These are phyloP conservation scores for Gobio occitaniae DNA, from an alignment of 2,797 vertebrate genomes.

Conservation along the genomic window DNA sequence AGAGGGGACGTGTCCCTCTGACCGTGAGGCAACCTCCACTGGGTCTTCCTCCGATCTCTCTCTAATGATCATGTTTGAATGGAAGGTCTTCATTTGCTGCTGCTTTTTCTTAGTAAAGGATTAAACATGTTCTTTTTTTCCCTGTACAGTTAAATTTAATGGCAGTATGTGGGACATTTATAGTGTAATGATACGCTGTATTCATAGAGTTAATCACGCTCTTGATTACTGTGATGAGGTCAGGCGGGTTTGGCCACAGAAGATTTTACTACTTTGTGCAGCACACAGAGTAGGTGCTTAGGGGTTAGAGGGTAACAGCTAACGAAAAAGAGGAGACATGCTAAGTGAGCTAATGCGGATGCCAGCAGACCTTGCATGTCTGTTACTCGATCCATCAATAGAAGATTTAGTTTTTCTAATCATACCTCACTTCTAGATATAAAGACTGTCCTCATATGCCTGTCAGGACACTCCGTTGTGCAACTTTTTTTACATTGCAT, in stretches of 20 bases:
- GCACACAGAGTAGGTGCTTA: not conserved
- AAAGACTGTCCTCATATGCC: not conserved
- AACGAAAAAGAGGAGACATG: not conserved
- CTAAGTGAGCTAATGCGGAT: not conserved
- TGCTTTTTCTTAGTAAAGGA: slow-evolving; percentile 15
- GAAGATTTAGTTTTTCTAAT: not conserved
- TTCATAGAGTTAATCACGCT: slow-evolving; percentile 2
- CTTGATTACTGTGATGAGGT: slow-evolving; percentile 23
- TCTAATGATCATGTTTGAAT: slow-evolving; percentile 41
- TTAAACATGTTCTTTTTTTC: slow-evolving; percentile 15
- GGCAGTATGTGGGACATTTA: slow-evolving; percentile 15
- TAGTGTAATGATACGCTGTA: slow-evolving; percentile 5
- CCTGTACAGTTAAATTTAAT: slow-evolving; percentile 14
- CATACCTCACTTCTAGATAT: slow-evolving; percentile 1
- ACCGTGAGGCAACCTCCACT: slow-evolving; percentile 23
- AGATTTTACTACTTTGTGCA: not conserved
- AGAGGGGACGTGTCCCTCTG: slow-evolving; percentile 23
- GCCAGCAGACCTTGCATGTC: slow-evolving; percentile 1
- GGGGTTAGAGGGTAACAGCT: slow-evolving; percentile 2
- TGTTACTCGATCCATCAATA: not conserved
- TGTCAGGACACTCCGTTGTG: not conserved
- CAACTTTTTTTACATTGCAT: not conserved
- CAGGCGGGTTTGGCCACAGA: not conserved
- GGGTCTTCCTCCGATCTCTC: not conserved
- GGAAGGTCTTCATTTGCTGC: slow-evolving; percentile 14